Conservation (phyloP, 1,140 invertebrate species). For the Drosophila takahashii region DNA sequence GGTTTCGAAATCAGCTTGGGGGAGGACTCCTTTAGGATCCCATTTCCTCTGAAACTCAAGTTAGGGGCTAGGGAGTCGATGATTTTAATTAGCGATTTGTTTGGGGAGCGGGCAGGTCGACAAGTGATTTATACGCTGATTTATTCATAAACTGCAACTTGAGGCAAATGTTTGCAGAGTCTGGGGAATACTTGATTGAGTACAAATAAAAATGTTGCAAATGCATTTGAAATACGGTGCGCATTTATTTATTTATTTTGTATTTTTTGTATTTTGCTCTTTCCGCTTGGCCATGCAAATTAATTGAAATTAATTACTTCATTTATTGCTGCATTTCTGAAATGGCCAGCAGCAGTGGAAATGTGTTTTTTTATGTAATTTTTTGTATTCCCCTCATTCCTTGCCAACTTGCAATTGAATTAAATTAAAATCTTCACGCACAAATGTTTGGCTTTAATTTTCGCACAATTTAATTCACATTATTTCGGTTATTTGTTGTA, state of each 20-base stretch:
- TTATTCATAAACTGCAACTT: slow-evolving; percentile 61
- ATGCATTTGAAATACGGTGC: slow-evolving; percentile 39
- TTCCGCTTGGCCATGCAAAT: slow-evolving; percentile 47
- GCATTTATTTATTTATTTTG: slow-evolving; percentile 24
- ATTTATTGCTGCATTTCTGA: slow-evolving; percentile 35
- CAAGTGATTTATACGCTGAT: slow-evolving; percentile 40
- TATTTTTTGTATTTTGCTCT: slow-evolving; percentile 15
- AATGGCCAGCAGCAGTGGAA: slow-evolving; percentile 16
- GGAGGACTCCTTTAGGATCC: neutral
- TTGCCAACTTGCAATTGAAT: slow-evolving; percentile 46
- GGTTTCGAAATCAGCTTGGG: slow-evolving; percentile 17
- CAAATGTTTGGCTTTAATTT: slow-evolving; percentile 65
- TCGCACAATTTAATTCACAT: slow-evolving; percentile 15
- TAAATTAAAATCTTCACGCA: slow-evolving; percentile 43
- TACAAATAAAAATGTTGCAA: slow-evolving; percentile 23
- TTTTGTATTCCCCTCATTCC: slow-evolving; percentile 2
- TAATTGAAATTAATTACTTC: slow-evolving; percentile 73
- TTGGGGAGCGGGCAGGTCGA: slow-evolving; percentile 9
- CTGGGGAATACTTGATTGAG: slow-evolving; percentile 36
- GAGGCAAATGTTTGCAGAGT: slow-evolving; percentile 32
- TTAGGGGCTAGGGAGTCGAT: slow-evolving; percentile 4
- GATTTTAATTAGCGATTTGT: slow-evolving; percentile 63
- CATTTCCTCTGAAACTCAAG: neutral
- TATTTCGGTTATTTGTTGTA: slow-evolving; percentile 30
- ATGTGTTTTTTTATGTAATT: slow-evolving; percentile 32